A percentile compares a stretch with the other conserved stretches of the same genome.
Evolutionary conservation across 2,113 vertebrate species (phyloP).

Genomic region (Bucco capensis): DNA sequence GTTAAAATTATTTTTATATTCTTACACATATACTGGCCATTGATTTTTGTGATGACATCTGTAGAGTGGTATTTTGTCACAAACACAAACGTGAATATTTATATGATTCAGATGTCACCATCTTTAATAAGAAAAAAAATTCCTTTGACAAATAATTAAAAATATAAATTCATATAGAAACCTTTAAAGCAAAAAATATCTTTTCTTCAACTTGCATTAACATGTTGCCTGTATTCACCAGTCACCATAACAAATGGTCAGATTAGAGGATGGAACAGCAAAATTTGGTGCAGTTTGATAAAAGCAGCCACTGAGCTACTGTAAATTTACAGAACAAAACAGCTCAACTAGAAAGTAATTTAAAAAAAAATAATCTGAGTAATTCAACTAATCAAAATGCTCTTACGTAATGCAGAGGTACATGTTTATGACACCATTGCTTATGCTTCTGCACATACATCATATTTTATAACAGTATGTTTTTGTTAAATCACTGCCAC

Average conservation of each 20-base stretch:
- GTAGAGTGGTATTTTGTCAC: background rate
- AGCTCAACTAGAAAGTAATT: conserved; percentile 49
- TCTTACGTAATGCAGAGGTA: conserved; percentile 45
- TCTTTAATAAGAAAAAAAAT: background rate
- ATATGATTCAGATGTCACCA: background rate
- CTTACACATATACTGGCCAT: background rate
- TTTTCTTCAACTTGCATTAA: conserved; percentile 25
- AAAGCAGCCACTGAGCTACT: conserved; percentile 11
- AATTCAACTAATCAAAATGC: conserved; percentile 67
- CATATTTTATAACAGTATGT: conserved; percentile 66
- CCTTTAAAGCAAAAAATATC: background rate
- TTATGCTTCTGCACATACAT: conserved; percentile 68
- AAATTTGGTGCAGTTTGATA: conserved; percentile 32
- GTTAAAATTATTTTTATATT: background rate
- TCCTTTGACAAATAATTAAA: background rate
- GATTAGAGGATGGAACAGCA: background rate
- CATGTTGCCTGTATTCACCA: conserved; percentile 2
- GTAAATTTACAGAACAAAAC: conserved; percentile 62
- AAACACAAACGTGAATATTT: background rate
- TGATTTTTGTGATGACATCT: background rate
- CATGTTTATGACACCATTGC: conserved; percentile 52
- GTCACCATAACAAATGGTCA: conserved; percentile 6
- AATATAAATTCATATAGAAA: background rate
- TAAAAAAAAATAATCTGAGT: conserved; percentile 27
- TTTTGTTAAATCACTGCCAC: conserved; percentile 69